Conservation (phyloP, 2,797 vertebrate species). For the Rhodeus uyekii region DNA sequence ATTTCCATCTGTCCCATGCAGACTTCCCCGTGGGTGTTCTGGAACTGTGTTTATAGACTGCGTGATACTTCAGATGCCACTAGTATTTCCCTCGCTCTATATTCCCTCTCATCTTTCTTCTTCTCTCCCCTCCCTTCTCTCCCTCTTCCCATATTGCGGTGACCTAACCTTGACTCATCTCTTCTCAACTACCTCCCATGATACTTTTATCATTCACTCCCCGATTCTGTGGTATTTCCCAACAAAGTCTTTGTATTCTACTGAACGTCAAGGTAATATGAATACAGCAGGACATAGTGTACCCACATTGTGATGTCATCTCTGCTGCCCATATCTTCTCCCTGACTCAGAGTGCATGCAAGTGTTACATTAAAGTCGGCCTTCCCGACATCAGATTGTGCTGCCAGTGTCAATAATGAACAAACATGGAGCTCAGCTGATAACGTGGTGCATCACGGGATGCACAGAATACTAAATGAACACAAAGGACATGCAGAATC, state of each 20-base stretch:
- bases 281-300: constrained; percentile 13
- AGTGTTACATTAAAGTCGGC: constrained; percentile 11
- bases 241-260: constrained; percentile 16
- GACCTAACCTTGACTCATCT: constrained; percentile 32
- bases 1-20: constrained; percentile 33
- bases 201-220: constrained; percentile 33
- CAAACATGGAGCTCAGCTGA: constrained; percentile 27
- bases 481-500: constrained; percentile 17
- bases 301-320: constrained; percentile 8
- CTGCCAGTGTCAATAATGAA: constrained; percentile 25
- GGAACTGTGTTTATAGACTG: constrained; percentile 29
- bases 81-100: constrained; percentile 9
- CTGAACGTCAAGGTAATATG: constrained; percentile 19
- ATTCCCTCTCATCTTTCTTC: background rate
- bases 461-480: constrained; percentile 19
- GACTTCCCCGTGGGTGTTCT: constrained; percentile 31
- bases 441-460: constrained; percentile 3
- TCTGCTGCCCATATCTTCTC: constrained; percentile 2
- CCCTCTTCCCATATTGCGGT: constrained; percentile 34
- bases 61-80: constrained; percentile 31
- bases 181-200: background rate
- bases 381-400: background rate
- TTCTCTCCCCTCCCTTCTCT: background rate
- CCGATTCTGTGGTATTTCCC: constrained; percentile 25
- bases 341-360: background rate